Conservation (phyloP, 2,113 vertebrate species). For the Aix galericulata region DNA sequence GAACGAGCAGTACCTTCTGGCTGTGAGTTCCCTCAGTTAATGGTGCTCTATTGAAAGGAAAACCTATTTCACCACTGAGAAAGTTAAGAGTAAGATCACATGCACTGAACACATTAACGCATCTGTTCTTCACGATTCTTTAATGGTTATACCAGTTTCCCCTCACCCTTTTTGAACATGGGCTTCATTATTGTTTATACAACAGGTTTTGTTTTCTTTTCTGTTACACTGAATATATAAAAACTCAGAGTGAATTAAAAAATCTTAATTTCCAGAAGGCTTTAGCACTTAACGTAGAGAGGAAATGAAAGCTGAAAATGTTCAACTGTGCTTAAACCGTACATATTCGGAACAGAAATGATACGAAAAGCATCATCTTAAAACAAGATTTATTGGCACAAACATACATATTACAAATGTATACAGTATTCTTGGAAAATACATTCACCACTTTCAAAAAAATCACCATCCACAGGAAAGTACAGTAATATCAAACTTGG, state of each 20-base stretch:
- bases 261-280: not conserved
- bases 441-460: conserved; percentile 56
- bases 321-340: not conserved
- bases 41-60: not conserved
- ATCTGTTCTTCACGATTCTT: not conserved
- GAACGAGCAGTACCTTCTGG: not conserved
- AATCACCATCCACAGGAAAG: conserved; percentile 49
- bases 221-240: not conserved
- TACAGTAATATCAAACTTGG: conserved; percentile 52
- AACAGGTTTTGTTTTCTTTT: not conserved
- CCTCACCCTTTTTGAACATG: not conserved
- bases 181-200: not conserved
- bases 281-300: not conserved
- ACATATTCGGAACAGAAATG: not conserved
- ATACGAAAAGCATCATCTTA: conserved; percentile 23
- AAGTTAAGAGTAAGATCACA: not conserved
- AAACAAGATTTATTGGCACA: conserved; percentile 73
- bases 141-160: not conserved
- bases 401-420: conserved; percentile 57
- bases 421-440: conserved; percentile 54
- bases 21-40: not conserved
- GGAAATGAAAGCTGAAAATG: not conserved
- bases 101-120: not conserved
- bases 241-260: not conserved
- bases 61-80: not conserved